Base-by-base conservation (phyloP, 2,888 invertebrate species). In the Xanthia icteritia region DNA sequence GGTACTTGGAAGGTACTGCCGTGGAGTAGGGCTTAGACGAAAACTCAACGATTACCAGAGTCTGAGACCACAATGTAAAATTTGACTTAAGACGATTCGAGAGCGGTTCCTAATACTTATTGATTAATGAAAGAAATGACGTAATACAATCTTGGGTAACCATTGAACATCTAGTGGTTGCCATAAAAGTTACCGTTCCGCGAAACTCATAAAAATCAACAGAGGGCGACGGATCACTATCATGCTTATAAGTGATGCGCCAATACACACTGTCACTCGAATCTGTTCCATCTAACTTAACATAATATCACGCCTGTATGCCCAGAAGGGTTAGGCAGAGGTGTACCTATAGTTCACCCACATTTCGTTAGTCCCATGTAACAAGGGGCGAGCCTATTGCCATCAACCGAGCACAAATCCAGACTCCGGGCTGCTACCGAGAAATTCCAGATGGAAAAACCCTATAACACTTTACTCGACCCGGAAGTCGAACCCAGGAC, bases 181-280 rank as follows among this genome's bases (percentile, higher is more conserved):
- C 73, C 42, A 77, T 86, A 77, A 86, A 82, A 72, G 54, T 82
- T 75, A 86, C 77, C 82, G 86, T 84, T 77, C 83, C 73, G 72
- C 74, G 72, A 64, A 84, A 75, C 86, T 54, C 45, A 31, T 83
- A 86, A 86, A 85, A 84, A 70, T 77, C 86, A 82, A 86, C 74
- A 61, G 72, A 51, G 86, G 39, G 65, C n/a, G 42, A 78, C 86
- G 69, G 75, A 82, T 85, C 27, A 60, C 65, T 75, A 71, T 61
- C n/a, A 54, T 76, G 42, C 6, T 64, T 63, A n/a, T 65, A 60
- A 77, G 36, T 73, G 69, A 82, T 82, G 74, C 72, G 27, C 71
- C 74, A 54, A 73, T 74, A 56, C 27, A 45, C 36, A 39, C 23
- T 74, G 83, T 86, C 65, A 61, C 48, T 56, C 1, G 17, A 42